Base-by-base conservation (phyloP, 2,113 vertebrate genomes). In the Struthio camelus region DNA sequence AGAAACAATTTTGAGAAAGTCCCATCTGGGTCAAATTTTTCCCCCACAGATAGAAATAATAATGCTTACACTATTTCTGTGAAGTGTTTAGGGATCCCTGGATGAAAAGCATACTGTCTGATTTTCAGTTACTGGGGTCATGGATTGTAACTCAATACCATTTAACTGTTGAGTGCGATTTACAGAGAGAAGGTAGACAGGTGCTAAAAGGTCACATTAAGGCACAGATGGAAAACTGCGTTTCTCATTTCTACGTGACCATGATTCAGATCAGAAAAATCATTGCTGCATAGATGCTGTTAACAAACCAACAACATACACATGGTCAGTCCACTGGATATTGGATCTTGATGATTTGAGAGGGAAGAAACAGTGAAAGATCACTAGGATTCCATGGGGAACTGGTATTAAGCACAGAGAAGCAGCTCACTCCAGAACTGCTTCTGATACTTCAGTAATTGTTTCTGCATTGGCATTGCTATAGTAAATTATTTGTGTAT, bases 241-340 rank as follows among this genome's bases (percentile, higher is more conserved):
- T 89, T 87, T 91, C 71, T 79, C 24, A 25, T 65, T 95, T 94
- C 84, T 76, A 28, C 30, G 28, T 89, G 70, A 13, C 36, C 17
- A 44, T 3, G 20, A 67, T 67, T 84, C 54, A 48, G 38, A 94
- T 95, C 86, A 93, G 40, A 89, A 50, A n/a, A 61, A 44, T 80
- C 82, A 50, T 54, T 62, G 72, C 27, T 36, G 92, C 53, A 59
- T 36, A 91, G 91, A 64, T 92, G 86, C 2, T 3, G 11, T 65
- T 81, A 66, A 81, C 72, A 64, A 1, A 66, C 76, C 10, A 51
- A 84, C 79, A 95, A 86, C 58, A 25, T 88, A 89, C 79, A 87
- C 79, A 86, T 75, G 70, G 93, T 94, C 89, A 89, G 85, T 95
- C 94, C 89, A 71, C 69, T 27, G 64, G 15, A 28, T 51, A 69